Conservation (phyloP, 64 coral and sea anemone species). For the Porites lutea region DNA sequence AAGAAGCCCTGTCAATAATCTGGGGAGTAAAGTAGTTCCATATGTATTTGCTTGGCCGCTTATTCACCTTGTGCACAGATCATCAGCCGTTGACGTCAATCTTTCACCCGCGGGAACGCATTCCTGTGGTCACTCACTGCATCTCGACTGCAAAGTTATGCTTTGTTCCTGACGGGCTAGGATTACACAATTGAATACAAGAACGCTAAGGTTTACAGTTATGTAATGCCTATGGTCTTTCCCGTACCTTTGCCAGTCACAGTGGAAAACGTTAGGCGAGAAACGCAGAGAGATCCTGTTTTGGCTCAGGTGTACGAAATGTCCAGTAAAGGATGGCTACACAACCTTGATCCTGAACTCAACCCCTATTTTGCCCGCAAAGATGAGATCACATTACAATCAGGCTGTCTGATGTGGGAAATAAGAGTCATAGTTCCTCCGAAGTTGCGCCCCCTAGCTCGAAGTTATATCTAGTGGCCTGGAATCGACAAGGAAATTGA, state of each 20-base stretch:
- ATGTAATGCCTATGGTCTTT: slow-evolving; percentile 5
- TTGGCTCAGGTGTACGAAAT: neutral
- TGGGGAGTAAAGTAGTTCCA: slow-evolving; percentile 46
- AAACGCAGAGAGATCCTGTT: slow-evolving; percentile 28
- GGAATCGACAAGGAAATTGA: too few relatives aligned
- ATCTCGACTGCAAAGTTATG: neutral
- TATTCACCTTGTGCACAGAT: slow-evolving; percentile 41
- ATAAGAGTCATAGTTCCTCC: too few relatives aligned
- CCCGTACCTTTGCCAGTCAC: neutral
- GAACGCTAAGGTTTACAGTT: slow-evolving; percentile 2
- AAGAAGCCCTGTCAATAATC: slow-evolving; percentile 35
- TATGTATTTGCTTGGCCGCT: slow-evolving; percentile 13
- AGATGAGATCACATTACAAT: neutral
- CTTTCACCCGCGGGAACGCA: slow-evolving; percentile 25
- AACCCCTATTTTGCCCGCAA: neutral
- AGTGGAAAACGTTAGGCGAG: neutral
- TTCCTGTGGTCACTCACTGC: slow-evolving; percentile 10
- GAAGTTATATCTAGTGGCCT: too few relatives aligned
- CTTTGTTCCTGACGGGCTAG: slow-evolving; percentile 1
- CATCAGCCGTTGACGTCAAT: slow-evolving; percentile 51
- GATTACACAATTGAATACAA: slow-evolving; percentile 31
- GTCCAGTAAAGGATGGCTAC: neutral
- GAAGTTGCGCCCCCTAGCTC: too few relatives aligned
- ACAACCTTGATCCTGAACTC: neutral
- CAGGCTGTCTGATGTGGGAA: neutral